Evolutionary conservation across 2,888 invertebrate genomes (phyloP), one percentile per base, ranked within the genome.

Genomic region (Ischnura elegans): DNA sequence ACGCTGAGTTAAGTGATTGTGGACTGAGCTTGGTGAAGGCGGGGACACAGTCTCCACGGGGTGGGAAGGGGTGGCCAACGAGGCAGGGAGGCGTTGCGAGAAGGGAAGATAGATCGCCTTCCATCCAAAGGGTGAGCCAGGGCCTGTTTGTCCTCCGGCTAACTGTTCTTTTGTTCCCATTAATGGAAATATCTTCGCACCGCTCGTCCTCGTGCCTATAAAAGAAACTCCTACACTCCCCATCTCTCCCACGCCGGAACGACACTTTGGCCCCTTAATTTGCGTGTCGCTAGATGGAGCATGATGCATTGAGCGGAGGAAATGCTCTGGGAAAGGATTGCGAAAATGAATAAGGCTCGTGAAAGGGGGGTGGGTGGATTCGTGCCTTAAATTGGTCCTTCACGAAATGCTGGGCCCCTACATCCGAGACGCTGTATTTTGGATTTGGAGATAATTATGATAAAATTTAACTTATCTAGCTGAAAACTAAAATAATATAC

Each of bases 111-210:
- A 76, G 76, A 76, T 76, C 76, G 76, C 76, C 76, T 76, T 76
- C 76, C 76, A 76, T 76, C 76, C 76, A 51, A 61, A 76, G 76
- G 76, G 76, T 76, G 76, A 36, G 76, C 76, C 76, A 10, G 36
- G 76, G 76, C 36, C 76, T 76, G 76, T 76, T 76, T 76, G 76
- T 76, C 76, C 76, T 76, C 36, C 76, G 36, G 76, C 76, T 76
- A 76, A 76, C 76, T 76, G 76, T 76, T 76, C 76, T 76, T 76
- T 76, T 76, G 76, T 76, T 76, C 76, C 76, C 76, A 76, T 76
- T 76, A 76, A 76, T 76, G 76, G 76, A 76, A 76, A 76, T 76
- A 76, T 76, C 76, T 76, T 76, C 36, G 36, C 76, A 76, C 76
- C 8, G 76, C 36, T 76, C 76, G n/a, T n/a, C n/a, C 76, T 36